Evolutionary conservation across 2,113 vertebrate genomes (phyloP).

Genomic region (Paradisaea rubra): DNA sequence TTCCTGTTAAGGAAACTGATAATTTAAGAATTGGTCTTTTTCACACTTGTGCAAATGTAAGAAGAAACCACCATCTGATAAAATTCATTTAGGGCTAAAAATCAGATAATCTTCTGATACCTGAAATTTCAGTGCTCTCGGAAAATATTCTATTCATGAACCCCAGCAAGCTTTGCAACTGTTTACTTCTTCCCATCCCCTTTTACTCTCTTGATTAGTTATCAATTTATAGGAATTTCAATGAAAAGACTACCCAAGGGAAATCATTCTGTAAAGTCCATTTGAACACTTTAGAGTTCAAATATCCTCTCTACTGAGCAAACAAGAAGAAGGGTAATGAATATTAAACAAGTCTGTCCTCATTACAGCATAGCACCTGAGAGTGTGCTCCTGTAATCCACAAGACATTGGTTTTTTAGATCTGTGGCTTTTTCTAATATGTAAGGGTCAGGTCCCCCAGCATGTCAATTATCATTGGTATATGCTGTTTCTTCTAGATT

Average conservation of each 20-base stretch:
- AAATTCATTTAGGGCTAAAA: not conserved
- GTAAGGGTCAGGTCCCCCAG: not conserved
- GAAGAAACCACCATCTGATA: not conserved
- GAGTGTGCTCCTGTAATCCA: not conserved
- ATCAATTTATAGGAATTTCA: slow-evolving; percentile 13
- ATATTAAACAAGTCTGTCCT: not conserved
- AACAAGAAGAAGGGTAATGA: not conserved
- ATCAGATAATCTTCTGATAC: not conserved
- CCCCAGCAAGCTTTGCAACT: not conserved
- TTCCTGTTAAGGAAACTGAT: not conserved
- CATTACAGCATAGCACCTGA: not conserved
- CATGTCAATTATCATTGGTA: not conserved
- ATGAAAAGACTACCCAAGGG: not conserved
- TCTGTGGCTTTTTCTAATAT: not conserved
- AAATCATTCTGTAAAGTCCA: slow-evolving; percentile 29
- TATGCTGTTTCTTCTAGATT: not conserved
- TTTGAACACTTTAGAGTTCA: not conserved
- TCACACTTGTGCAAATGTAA: not conserved
- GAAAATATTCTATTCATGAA: not conserved
- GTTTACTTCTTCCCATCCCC: not conserved
- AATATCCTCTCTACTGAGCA: not conserved
- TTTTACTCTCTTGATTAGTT: slow-evolving; percentile 23
- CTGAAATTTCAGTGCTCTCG: not conserved
- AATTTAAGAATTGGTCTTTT: not conserved
- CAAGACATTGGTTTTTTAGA: not conserved